Evolutionary conservation across 2,797 vertebrate species (phyloP), one percentile per base, ranked within the genome.

Genomic region (Micrastur ruficollis): DNA sequence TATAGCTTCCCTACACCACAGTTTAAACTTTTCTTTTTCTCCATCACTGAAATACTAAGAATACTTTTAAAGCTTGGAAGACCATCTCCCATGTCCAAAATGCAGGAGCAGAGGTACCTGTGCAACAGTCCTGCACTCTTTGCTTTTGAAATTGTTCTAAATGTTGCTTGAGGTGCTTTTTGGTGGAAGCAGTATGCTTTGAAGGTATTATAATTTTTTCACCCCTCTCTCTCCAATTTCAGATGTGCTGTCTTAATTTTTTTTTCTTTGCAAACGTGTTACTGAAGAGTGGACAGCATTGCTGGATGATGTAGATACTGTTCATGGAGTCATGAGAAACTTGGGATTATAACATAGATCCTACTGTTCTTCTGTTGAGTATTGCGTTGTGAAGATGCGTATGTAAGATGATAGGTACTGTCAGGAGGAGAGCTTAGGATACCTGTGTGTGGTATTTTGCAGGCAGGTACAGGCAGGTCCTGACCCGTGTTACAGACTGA

Each of bases 151-250:
- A 22, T 55, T 36, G 25, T 38, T 65, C 53, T 75, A 5, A n/a
- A 9, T 52, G 11, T 50, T 17, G 5, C 0, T 0, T 31, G 9
- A 26, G 27, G 32, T 52, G 36, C 29, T 36, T 52, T 66, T 66
- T 53, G 29, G 14, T 68, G 36, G 32, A 49, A 47, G 21, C 21
- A 61, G 17, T 17, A 22, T 2, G 2, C 20, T 85, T 55, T 36
- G 16, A 38, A 46, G 7, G 16, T 71, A n/a, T 25, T 63, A 4
- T 31, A 34, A 21, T 26, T 25, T 38, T 23, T 2, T 8, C 9
- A 25, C 8, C 13, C 4, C 19, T 25, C 2, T 70, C 0, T 38
- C 3, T 16, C 7, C 32, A 8, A 32, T 15, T 70, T 53, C 38
- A 46, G 15, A 25, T 53, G 14, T 61, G 12, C 22, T 68, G 26